A percentile compares a stretch with the other conserved stretches of the same genome.
Evolutionary conservation across 2,113 vertebrate genomes (phyloP).

Genomic region (Casuarius casuarius): DNA sequence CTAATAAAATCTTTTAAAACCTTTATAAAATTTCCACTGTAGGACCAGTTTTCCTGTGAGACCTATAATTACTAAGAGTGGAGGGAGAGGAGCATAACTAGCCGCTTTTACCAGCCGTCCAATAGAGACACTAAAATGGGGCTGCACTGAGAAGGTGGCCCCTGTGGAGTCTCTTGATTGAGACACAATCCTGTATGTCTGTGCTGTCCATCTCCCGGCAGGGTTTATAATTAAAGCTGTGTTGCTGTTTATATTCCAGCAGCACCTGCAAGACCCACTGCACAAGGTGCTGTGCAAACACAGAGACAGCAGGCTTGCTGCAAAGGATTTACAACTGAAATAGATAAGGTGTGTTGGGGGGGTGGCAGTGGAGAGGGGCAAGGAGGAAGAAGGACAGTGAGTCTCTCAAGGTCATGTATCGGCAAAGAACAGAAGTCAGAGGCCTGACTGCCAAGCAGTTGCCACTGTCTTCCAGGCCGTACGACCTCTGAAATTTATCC

Average conservation of each 20-base stretch:
- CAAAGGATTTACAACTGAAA: not conserved
- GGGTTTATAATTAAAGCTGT: slow-evolving; percentile 36
- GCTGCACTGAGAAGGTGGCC: not conserved
- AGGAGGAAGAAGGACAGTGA: not conserved
- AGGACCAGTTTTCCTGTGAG: slow-evolving; percentile 47
- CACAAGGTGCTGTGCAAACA: slow-evolving; percentile 48
- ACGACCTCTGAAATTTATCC: not conserved
- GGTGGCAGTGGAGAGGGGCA: not conserved
- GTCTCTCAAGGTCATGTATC: not conserved
- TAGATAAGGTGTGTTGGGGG: not conserved
- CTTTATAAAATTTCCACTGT: slow-evolving; percentile 42
- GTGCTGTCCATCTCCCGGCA: not conserved
- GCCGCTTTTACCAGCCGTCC: not conserved
- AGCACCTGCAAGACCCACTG: slow-evolving; percentile 5
- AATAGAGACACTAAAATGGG: not conserved
- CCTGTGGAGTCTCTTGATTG: slow-evolving; percentile 32
- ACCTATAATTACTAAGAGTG: slow-evolving; percentile 40
- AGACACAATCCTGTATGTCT: slow-evolving; percentile 8
- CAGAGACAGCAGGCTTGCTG: not conserved
- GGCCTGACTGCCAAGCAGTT: not conserved
- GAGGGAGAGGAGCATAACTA: slow-evolving; percentile 13
- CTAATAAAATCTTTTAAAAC: slow-evolving; percentile 60
- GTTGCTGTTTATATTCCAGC: slow-evolving; percentile 39
- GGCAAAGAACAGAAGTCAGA: not conserved
- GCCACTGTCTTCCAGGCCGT: not conserved